A percentile compares a stretch with the other conserved stretches of the same genome.
Conservation (phyloP, 2,888 invertebrate species). For the Sturmia bella region DNA sequence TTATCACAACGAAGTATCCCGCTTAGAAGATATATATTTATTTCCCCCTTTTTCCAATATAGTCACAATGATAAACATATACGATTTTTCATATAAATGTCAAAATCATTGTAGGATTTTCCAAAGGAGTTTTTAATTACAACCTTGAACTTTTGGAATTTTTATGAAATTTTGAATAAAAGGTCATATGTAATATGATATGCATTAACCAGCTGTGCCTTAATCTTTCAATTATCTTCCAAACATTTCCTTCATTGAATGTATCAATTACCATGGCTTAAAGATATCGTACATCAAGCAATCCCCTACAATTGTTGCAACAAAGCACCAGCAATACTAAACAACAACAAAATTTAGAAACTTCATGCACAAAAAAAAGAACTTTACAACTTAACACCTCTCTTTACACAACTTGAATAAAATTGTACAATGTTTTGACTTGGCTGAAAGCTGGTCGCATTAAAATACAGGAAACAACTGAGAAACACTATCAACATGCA, state of each 20-base stretch:
- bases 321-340: constrained; percentile 21
- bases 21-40: too few species aligned
- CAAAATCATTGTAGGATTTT: too few species aligned
- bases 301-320: constrained; percentile 49
- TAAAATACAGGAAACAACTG: constrained; percentile 5
- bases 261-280: constrained; percentile 65
- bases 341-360: constrained; percentile 19
- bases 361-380: constrained; percentile 47
- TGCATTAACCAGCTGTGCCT: constrained; percentile 26
- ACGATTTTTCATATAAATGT: too few species aligned
- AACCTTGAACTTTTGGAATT: constrained; percentile 7
- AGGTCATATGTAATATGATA: background rate
- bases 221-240: constrained; percentile 26
- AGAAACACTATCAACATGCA: constrained; percentile 22
- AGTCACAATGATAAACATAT: too few species aligned
- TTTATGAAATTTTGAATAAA: too few species aligned
- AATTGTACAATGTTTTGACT: constrained; percentile 38
- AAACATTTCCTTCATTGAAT: constrained; percentile 40
- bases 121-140: too few species aligned
- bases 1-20: too few species aligned
- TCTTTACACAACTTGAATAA: constrained; percentile 30
- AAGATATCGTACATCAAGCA: constrained; percentile 64
- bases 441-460: constrained; percentile 22
- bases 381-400: constrained; percentile 62
- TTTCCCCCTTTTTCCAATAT: too few species aligned